These are phyloP conservation scores for Ceratina japonica DNA, from an alignment of 1,140 invertebrate species.

Conservation along the genomic window DNA sequence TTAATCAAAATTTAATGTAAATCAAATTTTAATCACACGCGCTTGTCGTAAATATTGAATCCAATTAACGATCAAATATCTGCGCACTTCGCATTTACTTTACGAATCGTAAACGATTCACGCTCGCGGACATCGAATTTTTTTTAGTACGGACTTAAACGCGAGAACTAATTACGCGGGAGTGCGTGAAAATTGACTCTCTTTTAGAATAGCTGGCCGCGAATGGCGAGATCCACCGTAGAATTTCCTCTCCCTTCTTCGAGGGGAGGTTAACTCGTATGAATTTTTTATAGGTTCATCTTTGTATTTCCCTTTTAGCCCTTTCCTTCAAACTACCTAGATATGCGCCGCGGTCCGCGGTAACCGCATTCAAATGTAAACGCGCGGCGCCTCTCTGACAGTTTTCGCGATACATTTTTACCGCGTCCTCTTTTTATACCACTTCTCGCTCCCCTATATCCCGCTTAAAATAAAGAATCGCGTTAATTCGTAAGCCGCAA, in stretches of 20 bases:
- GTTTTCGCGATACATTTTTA: neutral
- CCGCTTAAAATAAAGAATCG: slow-evolving; percentile 3
- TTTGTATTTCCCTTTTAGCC: neutral
- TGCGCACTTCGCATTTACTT: too few relatives aligned
- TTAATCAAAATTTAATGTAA: too few relatives aligned
- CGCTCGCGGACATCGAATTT: neutral
- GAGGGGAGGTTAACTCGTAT: neutral
- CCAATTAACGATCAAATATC: too few relatives aligned
- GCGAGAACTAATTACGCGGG: too few relatives aligned
- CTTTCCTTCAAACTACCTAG: neutral
- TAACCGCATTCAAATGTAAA: neutral
- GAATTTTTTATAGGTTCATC: slow-evolving; percentile 17
- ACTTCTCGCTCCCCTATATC: neutral
- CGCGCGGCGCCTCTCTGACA: neutral
- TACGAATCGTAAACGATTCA: too few relatives aligned
- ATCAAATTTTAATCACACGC: too few relatives aligned
- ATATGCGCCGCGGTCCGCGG: neutral
- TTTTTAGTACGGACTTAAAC: neutral
- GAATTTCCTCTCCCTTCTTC: neutral
- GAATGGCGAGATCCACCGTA: neutral
- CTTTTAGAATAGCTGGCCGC: too few relatives aligned
- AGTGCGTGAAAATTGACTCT: too few relatives aligned
- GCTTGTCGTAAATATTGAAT: too few relatives aligned
- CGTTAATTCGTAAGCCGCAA: slow-evolving; percentile 4
- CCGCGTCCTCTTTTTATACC: neutral